Evolutionary conservation across 2,797 vertebrate genomes (phyloP).

Genomic region (Rhabdophis nuchalis): DNA sequence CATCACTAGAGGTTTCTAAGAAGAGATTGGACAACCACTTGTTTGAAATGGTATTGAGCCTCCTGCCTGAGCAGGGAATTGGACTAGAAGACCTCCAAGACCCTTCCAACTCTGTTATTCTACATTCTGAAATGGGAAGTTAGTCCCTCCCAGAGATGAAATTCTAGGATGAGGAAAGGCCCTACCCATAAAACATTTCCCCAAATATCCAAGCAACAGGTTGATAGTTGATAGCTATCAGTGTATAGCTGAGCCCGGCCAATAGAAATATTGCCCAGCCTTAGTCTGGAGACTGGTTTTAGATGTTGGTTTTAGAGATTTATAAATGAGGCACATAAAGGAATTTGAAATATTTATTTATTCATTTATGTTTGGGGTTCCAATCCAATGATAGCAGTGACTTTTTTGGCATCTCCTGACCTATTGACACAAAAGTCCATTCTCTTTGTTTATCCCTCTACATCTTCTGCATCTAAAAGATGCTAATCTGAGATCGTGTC

Average conservation of each 20-base stretch:
- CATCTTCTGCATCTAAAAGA: background rate
- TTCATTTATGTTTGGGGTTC: background rate
- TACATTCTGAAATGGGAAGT: background rate
- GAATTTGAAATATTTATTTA: background rate
- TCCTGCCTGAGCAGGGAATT: background rate
- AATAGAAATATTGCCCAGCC: background rate
- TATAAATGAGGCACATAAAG: background rate
- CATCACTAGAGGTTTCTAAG: background rate
- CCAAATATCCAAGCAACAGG: background rate
- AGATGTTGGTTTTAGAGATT: background rate
- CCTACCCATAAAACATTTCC: background rate
- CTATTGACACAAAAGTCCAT: background rate
- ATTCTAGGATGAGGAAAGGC: background rate
- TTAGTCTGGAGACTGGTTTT: background rate
- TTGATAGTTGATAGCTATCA: background rate
- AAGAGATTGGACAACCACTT: background rate
- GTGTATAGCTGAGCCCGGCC: background rate
- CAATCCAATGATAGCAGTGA: background rate
- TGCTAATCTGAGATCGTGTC: background rate
- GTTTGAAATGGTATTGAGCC: background rate
- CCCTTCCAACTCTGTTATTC: background rate
- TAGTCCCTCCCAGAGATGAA: background rate
- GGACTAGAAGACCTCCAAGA: background rate
- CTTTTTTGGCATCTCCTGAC: background rate
- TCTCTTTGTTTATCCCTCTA: background rate